Evolutionary conservation across 2,888 invertebrate genomes (phyloP).

Genomic region (Lasioglossum pauxillum): DNA sequence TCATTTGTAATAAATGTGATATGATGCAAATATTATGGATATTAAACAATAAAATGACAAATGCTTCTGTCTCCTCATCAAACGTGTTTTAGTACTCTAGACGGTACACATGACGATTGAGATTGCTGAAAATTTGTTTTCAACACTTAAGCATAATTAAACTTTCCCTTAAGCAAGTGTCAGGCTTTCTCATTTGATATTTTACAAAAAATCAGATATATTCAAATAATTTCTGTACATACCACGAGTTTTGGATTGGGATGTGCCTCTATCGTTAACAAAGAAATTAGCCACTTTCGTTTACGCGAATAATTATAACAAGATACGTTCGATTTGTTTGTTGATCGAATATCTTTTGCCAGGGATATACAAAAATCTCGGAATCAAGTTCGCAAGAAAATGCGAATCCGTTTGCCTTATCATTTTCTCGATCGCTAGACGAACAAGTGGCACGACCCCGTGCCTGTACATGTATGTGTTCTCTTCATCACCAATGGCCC

Average conservation of each 20-base stretch:
- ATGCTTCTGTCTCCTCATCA: background rate
- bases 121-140: background rate
- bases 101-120: background rate
- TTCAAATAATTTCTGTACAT: background rate
- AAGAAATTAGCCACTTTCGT: background rate
- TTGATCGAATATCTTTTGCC: background rate
- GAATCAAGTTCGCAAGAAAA: background rate
- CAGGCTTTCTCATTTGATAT: background rate
- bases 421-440: background rate
- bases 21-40: background rate
- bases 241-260: background rate
- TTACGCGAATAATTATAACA: background rate
- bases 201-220: background rate
- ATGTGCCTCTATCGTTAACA: background rate
- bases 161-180: background rate
- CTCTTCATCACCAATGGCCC: conserved; percentile 34
- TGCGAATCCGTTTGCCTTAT: background rate
- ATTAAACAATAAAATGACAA: background rate
- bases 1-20: background rate
- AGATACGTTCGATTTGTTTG: background rate
- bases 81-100: background rate
- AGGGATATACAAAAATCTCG: background rate
- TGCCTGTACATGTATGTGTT: conserved; percentile 1
- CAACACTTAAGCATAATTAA: background rate
- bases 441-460: background rate